Conservation (phyloP, 2,113 vertebrate species). For the Psammodynastes pulverulentus region DNA sequence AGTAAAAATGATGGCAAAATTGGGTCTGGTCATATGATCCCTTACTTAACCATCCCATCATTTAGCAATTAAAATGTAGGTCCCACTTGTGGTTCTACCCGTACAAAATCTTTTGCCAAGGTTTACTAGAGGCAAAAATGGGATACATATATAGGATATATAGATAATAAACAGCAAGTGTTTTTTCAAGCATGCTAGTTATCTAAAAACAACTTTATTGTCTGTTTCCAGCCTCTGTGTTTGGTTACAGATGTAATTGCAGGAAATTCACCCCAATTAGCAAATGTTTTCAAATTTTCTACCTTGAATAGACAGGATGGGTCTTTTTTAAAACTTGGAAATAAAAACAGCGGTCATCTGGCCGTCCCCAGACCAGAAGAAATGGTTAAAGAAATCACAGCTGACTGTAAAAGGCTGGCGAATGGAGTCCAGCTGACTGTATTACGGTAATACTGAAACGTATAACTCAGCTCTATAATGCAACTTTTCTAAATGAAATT, state of each 20-base stretch:
- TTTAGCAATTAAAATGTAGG: no score
- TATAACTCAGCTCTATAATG: background rate
- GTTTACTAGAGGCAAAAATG: background rate
- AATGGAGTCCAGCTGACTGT: background rate
- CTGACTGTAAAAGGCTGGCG: background rate
- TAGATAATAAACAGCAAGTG: background rate
- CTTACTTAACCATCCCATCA: no score
- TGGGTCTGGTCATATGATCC: no score
- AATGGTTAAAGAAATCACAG: no score
- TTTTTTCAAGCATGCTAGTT: background rate
- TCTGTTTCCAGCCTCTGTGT: background rate
- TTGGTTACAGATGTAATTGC: background rate
- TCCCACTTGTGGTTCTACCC: background rate
- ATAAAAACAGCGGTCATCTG: background rate
- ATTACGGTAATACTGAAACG: no score
- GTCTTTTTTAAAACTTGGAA: background rate
- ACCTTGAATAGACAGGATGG: background rate
- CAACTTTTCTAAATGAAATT: accelerated
- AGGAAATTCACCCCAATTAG: background rate
- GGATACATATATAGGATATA: background rate
- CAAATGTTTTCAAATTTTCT: no score
- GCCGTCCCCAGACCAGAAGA: no score
- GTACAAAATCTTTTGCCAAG: no score
- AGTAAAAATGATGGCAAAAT: no score
- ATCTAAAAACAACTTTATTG: background rate